Evolutionary conservation across 1,140 invertebrate species (phyloP), one percentile per base, ranked within the genome.

Genomic region (Macrocentrus cingulum): DNA sequence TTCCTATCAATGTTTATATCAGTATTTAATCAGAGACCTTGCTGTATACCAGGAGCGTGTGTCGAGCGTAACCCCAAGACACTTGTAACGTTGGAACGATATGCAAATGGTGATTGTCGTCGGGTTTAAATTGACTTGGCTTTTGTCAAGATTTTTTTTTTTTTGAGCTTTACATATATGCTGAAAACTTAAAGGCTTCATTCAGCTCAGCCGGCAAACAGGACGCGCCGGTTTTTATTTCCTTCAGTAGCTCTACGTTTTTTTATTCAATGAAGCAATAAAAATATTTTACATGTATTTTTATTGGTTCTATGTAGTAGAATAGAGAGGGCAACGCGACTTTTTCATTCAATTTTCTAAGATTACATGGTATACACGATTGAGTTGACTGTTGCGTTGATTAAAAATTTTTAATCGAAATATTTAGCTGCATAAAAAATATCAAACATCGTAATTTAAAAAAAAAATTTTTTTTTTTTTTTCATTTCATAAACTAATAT

Each of bases 241-340:
- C 9, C 32, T 29, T 61, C 23, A 50, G 51, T 54, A 53, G 45
- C 25, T 62, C 39, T n/a, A n/a, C 39, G 46, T 52, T 37, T 22
- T 51, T 58, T 51, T 37, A 42, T 32, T n/a, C 50, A 29, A 8
- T 36, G 32, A 16, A 25, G 42, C 9, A 6, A 34, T 29, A 19
- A 23, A n/a, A 49, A 45, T 49, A 22, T 50, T 20, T 50, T 22
- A 22, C 37, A 23, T 42, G 34, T 42, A 34, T 46, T 22, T 46
- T 57, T 61, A 41, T 51, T 42, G n/a, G 59, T 20, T 29, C 48
- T 56, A 56, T 18, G 18, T 68, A n/a, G 63, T 62, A 70, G 66
- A 72, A 66, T 68, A 67, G 63, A 66, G 71, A 76, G 74, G 64
- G 67, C 74, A 76, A 71, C 72, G 72, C 61, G 67, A 63, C 70